phyloP scores from a whole-genome alignment of 1,140 invertebrate species.

The Antheraea pernyi region DNA sequence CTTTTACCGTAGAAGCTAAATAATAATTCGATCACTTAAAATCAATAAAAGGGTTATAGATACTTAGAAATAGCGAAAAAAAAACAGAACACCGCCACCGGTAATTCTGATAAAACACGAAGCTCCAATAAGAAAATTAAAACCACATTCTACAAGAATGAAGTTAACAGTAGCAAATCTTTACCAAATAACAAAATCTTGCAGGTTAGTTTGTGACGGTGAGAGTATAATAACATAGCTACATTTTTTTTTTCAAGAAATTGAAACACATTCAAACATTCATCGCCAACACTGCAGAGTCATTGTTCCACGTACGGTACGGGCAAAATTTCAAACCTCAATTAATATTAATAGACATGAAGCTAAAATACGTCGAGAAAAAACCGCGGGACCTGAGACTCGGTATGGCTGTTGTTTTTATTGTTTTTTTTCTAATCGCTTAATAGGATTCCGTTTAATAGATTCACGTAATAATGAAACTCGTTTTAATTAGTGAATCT shows the following conservation, averaged over 20 bases:
- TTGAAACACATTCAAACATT: slow-evolving; percentile 44
- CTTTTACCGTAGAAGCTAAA: too few species aligned
- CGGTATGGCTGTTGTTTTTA: slow-evolving; percentile 36
- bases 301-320: slow-evolving; percentile 65
- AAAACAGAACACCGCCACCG: too few species aligned
- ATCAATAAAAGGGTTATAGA: too few species aligned
- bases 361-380: slow-evolving; percentile 56
- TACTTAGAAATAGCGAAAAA: too few species aligned
- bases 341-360: slow-evolving; percentile 78
- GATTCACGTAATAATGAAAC: slow-evolving; percentile 2
- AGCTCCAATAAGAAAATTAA: too few species aligned
- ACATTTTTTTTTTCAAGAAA: slow-evolving; percentile 42
- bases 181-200: too few species aligned
- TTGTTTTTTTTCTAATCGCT: slow-evolving; percentile 23
- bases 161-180: too few species aligned
- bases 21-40: too few species aligned
- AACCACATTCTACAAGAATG: too few species aligned
- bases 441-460: slow-evolving; percentile 41
- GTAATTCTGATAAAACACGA: too few species aligned
- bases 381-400: slow-evolving; percentile 42
- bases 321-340: slow-evolving; percentile 63
- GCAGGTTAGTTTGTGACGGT: too few species aligned
- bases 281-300: slow-evolving; percentile 54
- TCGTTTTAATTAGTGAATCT: background rate
- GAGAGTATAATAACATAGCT: background rate